These are phyloP conservation scores for Cynodonichthys magdalenae DNA, from an alignment of 2,797 vertebrate species.

Conservation along the genomic window DNA sequence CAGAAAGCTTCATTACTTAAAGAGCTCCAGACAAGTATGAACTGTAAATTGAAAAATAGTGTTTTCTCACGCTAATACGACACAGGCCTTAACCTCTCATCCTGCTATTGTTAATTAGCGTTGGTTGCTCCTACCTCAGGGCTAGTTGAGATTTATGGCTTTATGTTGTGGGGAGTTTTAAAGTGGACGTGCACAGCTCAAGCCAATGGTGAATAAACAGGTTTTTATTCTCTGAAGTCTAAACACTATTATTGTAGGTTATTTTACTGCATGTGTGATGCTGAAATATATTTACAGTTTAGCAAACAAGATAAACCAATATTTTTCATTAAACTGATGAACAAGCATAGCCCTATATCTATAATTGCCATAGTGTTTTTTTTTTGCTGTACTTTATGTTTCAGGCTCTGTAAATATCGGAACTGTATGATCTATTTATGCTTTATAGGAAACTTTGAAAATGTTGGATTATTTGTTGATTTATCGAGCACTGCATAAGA, in stretches of 20 bases:
- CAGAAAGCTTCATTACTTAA: constrained; percentile 55
- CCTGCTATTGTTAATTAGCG: constrained; percentile 81
- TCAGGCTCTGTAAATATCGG: background rate
- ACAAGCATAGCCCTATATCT: background rate
- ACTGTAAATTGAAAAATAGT: constrained; percentile 76
- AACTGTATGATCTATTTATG: constrained; percentile 10
- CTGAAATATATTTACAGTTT: constrained; percentile 10
- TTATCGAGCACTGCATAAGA: constrained; percentile 29
- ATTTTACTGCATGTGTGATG: constrained; percentile 1
- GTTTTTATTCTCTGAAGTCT: constrained; percentile 28
- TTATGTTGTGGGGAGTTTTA: constrained; percentile 68
- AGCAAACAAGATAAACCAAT: background rate
- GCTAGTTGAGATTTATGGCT: constrained; percentile 81
- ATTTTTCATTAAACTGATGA: constrained; percentile 4
- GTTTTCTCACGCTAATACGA: constrained; percentile 82
- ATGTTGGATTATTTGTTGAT: constrained; percentile 34
- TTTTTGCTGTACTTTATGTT: constrained; percentile 1
- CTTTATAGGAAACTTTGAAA: constrained; percentile 22
- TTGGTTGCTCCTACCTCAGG: constrained; percentile 77
- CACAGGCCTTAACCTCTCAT: constrained; percentile 79
- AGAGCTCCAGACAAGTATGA: constrained; percentile 49
- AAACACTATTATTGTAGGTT: constrained; percentile 7
- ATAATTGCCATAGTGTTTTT: background rate
- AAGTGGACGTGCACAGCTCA: constrained; percentile 47
- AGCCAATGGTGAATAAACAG: constrained; percentile 46